Percentiles rank a stretch among this genome's conserved stretches.
Evolutionary conservation across 2,888 invertebrate species (phyloP).

Genomic region (Brenthis daphne): DNA sequence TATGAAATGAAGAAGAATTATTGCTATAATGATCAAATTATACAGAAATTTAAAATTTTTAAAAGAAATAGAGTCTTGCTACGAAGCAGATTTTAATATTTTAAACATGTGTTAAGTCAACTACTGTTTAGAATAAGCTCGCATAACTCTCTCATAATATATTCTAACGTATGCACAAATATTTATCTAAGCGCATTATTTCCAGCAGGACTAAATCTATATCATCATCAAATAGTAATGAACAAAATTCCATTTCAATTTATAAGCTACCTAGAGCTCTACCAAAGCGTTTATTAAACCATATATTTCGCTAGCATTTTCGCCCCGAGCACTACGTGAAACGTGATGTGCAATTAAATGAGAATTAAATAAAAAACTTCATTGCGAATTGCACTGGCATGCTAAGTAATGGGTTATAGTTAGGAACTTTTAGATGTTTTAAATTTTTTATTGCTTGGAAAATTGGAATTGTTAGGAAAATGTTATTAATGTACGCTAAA

Average conservation of each 20-base stretch:
- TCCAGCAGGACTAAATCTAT: background rate
- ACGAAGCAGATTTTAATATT: too few species aligned
- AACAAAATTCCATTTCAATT: slow-evolving; percentile 10
- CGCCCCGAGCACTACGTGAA: slow-evolving; percentile 8
- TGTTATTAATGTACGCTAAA: too few species aligned
- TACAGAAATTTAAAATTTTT: too few species aligned
- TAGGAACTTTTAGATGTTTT: background rate
- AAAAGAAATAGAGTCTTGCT: too few species aligned
- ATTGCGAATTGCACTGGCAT: slow-evolving; percentile 4
- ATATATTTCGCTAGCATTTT: slow-evolving; percentile 11
- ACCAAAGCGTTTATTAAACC: slow-evolving; percentile 9
- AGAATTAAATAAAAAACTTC: slow-evolving; percentile 22
- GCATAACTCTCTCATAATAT: background rate
- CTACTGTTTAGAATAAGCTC: background rate
- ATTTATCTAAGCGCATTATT: too few species aligned
- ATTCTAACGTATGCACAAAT: too few species aligned
- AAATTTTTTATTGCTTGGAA: background rate
- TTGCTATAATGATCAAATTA: too few species aligned
- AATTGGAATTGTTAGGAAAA: too few species aligned
- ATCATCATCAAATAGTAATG: slow-evolving; percentile 2
- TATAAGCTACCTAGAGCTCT: slow-evolving; percentile 7
- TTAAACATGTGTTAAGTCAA: background rate
- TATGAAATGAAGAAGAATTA: too few species aligned
- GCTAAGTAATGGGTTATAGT: slow-evolving; percentile 11
- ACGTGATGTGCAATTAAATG: slow-evolving; percentile 26